Percentiles rank a stretch among this genome's conserved stretches.
Conservation (phyloP, 2,113 vertebrate species). For the Cyprinodon variegatus region DNA sequence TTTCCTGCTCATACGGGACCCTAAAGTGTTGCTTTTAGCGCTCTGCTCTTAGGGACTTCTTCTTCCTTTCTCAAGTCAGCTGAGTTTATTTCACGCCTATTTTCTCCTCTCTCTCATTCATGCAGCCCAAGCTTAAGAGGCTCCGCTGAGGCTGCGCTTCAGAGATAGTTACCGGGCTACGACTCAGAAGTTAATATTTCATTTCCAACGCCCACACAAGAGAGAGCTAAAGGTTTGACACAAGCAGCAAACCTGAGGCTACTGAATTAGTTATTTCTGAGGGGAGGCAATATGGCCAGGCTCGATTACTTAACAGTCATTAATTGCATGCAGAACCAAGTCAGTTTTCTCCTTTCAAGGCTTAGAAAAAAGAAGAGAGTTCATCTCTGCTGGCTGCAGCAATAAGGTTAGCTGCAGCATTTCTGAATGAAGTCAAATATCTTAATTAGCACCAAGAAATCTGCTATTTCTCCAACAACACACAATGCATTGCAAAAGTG, state of each 20-base stretch:
- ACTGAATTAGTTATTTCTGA: slow-evolving; percentile 71
- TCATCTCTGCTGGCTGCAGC: slow-evolving; percentile 16
- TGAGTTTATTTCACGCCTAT: slow-evolving; percentile 38
- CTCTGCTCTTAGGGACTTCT: slow-evolving; percentile 26
- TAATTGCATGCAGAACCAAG: slow-evolving; percentile 68
- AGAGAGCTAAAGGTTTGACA: slow-evolving; percentile 71
- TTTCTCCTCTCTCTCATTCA: slow-evolving; percentile 45
- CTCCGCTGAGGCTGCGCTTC: slow-evolving; percentile 66
- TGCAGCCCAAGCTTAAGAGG: slow-evolving; percentile 56
- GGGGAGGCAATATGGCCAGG: slow-evolving; percentile 70
- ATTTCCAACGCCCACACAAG: slow-evolving; percentile 75
- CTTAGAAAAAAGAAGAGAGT: slow-evolving; percentile 42
- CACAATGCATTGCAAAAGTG: too few relatives aligned
- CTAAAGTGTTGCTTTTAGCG: slow-evolving; percentile 5
- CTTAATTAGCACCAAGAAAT: not conserved
- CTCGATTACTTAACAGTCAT: slow-evolving; percentile 74
- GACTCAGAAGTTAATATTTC: slow-evolving; percentile 78
- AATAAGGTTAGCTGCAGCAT: slow-evolving; percentile 3
- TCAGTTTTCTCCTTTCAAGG: slow-evolving; percentile 24
- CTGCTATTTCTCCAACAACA: not conserved
- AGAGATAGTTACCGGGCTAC: slow-evolving; percentile 75
- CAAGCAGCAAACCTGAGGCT: slow-evolving; percentile 69
- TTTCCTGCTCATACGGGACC: not conserved
- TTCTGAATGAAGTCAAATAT: slow-evolving; percentile 5
- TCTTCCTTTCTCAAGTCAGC: slow-evolving; percentile 23